A percentile compares a stretch with the other conserved stretches of the same genome.
These are phyloP conservation scores for Pogonomyrmex californicus DNA, from an alignment of 1,140 invertebrate genomes.

Conservation along the genomic window DNA sequence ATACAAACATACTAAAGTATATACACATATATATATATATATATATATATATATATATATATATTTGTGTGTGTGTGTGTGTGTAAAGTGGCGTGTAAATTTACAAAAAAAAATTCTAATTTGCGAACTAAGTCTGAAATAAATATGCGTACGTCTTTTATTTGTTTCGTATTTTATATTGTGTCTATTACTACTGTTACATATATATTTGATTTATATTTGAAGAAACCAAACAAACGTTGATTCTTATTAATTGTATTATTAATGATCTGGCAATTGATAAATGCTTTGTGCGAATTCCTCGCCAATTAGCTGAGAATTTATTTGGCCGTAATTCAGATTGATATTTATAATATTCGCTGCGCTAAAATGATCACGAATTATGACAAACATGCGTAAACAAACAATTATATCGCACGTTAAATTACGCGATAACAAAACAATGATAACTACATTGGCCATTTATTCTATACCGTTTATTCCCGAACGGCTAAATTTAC, in stretches of 20 bases:
- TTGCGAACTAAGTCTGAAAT: neutral
- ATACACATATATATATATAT: neutral
- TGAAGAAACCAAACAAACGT: neutral
- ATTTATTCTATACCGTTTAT: neutral
- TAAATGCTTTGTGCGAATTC: neutral
- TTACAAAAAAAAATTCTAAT: neutral
- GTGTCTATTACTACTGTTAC: neutral
- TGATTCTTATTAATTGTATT: conserved; percentile 40
- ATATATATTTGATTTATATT: neutral
- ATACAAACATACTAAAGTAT: too few species aligned
- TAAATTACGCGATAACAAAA: conserved; percentile 2
- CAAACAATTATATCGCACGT: conserved; percentile 16
- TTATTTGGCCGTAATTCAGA: conserved; percentile 31
- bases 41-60: neutral
- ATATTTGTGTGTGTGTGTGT: too few species aligned
- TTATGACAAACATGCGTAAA: conserved; percentile 20
- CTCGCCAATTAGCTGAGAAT: conserved; percentile 25
- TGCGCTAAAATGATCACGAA: conserved; percentile 27
- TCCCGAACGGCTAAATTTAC: neutral
- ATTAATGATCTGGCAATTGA: conserved; percentile 9
- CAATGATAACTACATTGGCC: neutral
- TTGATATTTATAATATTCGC: neutral
- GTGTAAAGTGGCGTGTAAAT: neutral
- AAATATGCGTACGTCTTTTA: neutral
- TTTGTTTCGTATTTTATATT: neutral